A percentile compares a stretch with the other conserved stretches of the same genome.
These are phyloP conservation scores for Reticulitermes speratus DNA, from an alignment of 1,140 invertebrate genomes.

Conservation along the genomic window DNA sequence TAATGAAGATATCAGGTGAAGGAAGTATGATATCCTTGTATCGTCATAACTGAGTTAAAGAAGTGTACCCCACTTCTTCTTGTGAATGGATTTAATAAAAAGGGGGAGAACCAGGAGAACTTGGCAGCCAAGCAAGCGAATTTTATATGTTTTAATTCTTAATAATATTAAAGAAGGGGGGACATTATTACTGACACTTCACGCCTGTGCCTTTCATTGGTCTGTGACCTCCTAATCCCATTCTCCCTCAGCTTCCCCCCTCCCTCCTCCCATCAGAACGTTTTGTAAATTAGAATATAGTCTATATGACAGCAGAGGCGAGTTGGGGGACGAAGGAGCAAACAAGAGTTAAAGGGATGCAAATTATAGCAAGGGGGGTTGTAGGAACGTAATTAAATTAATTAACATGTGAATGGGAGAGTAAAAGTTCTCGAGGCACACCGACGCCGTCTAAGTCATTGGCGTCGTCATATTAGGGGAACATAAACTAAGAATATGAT, in stretches of 20 bases:
- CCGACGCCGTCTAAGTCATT: neutral
- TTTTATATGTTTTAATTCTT: neutral
- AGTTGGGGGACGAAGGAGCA: neutral
- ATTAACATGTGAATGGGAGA: neutral
- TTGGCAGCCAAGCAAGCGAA: neutral
- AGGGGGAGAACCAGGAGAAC: too few relatives aligned
- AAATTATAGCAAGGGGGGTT: neutral
- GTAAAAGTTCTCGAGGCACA: neutral
- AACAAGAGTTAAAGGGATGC: neutral
- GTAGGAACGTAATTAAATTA: constrained; percentile 5
- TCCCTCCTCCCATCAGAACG: too few relatives aligned
- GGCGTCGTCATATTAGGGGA: too few relatives aligned
- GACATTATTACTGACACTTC: neutral
- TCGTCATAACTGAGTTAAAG: too few relatives aligned
- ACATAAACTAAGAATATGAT: too few relatives aligned
- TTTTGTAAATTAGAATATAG: too few relatives aligned
- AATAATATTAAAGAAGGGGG: neutral
- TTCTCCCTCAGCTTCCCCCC: too few relatives aligned
- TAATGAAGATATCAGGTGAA: too few relatives aligned
- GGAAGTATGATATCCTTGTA: too few relatives aligned
- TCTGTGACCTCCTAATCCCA: too few relatives aligned
- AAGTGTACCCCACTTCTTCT: too few relatives aligned
- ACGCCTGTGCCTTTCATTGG: neutral
- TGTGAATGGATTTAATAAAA: too few relatives aligned
- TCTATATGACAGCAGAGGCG: neutral